Conservation (phyloP, 2,113 vertebrate species). For the Equus quagga region DNA sequence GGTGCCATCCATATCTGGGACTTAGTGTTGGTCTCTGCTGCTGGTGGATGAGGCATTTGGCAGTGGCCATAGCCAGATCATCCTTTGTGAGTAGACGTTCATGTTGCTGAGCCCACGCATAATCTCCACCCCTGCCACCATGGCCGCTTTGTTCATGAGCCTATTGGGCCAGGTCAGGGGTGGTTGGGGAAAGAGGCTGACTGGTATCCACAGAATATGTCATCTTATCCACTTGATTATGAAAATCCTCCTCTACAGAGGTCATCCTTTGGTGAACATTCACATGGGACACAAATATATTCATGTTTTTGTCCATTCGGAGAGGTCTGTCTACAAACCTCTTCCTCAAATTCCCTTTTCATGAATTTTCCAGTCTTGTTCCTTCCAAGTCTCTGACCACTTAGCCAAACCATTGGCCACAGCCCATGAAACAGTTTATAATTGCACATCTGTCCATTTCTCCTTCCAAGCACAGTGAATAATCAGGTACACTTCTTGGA, state of each 20-base stretch:
- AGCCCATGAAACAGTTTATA: background rate
- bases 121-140: background rate
- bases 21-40: too few relatives aligned
- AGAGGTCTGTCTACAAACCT: background rate
- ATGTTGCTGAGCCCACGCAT: too few relatives aligned
- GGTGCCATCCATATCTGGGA: too few relatives aligned
- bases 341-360: background rate
- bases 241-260: too few relatives aligned
- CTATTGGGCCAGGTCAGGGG: too few relatives aligned
- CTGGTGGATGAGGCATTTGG: too few relatives aligned
- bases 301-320: background rate
- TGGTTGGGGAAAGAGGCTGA: background rate
- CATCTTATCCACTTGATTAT: background rate
- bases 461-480: background rate
- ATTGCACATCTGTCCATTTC: background rate
- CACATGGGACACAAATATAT: too few relatives aligned
- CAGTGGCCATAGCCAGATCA: too few relatives aligned
- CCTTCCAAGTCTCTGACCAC: background rate
- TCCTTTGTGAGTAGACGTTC: too few relatives aligned
- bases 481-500: background rate
- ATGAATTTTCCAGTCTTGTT: background rate
- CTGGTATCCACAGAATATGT: background rate
- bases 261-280: too few relatives aligned
- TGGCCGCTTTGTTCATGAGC: too few relatives aligned
- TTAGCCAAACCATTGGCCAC: background rate